These are phyloP conservation scores for Epiblema foenella DNA, from an alignment of 2,888 invertebrate genomes.

Conservation along the genomic window DNA sequence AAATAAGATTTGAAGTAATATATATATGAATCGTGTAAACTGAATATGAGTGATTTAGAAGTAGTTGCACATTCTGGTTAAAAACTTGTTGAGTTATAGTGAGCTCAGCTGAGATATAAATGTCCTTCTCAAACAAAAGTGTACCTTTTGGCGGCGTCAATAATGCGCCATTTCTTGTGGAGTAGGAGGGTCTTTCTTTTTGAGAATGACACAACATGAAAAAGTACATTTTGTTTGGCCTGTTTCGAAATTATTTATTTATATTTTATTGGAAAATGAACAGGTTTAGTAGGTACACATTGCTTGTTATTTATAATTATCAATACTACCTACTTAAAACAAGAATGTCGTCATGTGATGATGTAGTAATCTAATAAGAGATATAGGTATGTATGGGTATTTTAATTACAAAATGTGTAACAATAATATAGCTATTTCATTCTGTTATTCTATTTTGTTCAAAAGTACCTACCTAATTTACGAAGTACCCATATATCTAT, in stretches of 20 bases:
- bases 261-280: neutral
- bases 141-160: too few species aligned
- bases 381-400: neutral
- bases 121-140: too few species aligned
- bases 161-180: too few species aligned
- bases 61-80: constrained; percentile 25
- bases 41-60: constrained; percentile 26
- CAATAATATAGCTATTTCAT: neutral
- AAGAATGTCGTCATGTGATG: neutral
- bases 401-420: neutral
- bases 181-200: too few species aligned
- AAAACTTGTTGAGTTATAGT: too few species aligned
- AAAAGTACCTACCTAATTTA: neutral
- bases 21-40: constrained; percentile 34
- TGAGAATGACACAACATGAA: too few species aligned
- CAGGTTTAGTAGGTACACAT: neutral
- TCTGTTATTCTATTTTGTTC: neutral
- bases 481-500: neutral
- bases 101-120: too few species aligned
- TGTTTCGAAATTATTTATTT: neutral
- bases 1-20: constrained; percentile 43
- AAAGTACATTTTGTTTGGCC: neutral
- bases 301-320: neutral
- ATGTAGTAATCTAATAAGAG: neutral
- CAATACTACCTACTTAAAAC: neutral